Conservation (phyloP, 2,113 vertebrate genomes). For the Mellivora capensis region DNA sequence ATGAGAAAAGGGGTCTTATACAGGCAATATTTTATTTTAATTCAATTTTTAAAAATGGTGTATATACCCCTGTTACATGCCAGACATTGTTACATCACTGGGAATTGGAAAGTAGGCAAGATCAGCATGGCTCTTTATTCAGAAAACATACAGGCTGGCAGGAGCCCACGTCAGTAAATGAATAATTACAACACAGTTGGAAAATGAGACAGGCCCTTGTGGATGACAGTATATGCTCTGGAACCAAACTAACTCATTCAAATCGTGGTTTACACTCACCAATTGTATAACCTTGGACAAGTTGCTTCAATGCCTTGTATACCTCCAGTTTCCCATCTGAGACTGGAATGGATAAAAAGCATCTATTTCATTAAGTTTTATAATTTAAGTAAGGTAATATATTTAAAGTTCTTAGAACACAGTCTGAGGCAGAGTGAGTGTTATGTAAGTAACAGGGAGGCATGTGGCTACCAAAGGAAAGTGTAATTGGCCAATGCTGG, state of each 20-base stretch:
- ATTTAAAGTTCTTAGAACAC: not conserved
- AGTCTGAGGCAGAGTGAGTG: not conserved
- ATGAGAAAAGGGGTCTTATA: not conserved
- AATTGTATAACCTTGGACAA: not conserved
- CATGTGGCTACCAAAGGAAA: not conserved
- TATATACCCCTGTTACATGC: no score
- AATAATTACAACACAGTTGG: not conserved
- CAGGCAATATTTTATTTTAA: not conserved
- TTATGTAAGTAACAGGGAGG: not conserved
- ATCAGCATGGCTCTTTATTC: not conserved
- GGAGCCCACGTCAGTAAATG: not conserved
- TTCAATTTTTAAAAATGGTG: not conserved
- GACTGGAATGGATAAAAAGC: not conserved
- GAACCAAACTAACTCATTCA: not conserved
- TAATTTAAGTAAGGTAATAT: not conserved
- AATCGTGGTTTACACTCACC: not conserved
- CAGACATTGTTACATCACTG: not conserved
- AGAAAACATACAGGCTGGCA: not conserved
- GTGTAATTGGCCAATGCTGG: not conserved
- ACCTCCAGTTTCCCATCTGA: not conserved
- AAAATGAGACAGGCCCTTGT: accelerated
- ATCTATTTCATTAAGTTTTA: not conserved
- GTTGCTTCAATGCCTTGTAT: not conserved
- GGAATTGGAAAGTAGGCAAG: not conserved
- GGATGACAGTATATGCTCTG: not conserved